Evolutionary conservation across 2,888 invertebrate species (phyloP), one percentile per base, ranked within the genome.

Genomic region (Volucella bombylans): DNA sequence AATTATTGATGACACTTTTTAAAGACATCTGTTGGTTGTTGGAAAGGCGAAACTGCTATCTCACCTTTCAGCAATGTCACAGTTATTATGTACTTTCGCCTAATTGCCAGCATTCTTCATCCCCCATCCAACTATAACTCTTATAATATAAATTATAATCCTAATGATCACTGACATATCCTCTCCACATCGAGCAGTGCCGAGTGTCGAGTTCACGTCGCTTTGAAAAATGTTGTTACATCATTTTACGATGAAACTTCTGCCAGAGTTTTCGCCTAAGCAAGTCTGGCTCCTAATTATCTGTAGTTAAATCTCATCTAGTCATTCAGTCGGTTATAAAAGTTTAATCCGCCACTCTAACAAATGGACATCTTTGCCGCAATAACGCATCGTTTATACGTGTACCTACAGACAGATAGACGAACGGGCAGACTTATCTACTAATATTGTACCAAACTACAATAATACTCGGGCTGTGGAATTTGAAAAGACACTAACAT

Each of bases 401-500:
- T 12, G 8, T 43, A 74, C 31, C 31, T 6, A 31, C 31, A 31
- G 31, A 4, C 31, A 31, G 31, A 31, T 6, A 31, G 31, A 31
- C 1, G 0, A 47, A 14, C 31, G 1, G 31, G 1, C 31, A 31
- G 31, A 31, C 31, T 6, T 0, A 31, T 3, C 1, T 2, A 23
- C 31, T 6, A 0, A 2, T 31, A 31, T 6, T 6, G 31, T 31
- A 31, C 31, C 31, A 31, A 31, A 31, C 31, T 4, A 23, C 3
- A 3, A 23, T 23, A 31, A 31, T 31, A 31, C 31, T 6, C 31
- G 6, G 31, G 2, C 2, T 62, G 14, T 45, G 54, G 12, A 67
- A 78, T 71, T 61, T 14, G 41, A 57, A 39, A 31, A 83, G 67
- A 69, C 74, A 68, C 69, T 68, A 71, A 80, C 74, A 83, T 83